phyloP scores from a whole-genome alignment of 2,797 vertebrate species.

The Mallotus villosus region DNA sequence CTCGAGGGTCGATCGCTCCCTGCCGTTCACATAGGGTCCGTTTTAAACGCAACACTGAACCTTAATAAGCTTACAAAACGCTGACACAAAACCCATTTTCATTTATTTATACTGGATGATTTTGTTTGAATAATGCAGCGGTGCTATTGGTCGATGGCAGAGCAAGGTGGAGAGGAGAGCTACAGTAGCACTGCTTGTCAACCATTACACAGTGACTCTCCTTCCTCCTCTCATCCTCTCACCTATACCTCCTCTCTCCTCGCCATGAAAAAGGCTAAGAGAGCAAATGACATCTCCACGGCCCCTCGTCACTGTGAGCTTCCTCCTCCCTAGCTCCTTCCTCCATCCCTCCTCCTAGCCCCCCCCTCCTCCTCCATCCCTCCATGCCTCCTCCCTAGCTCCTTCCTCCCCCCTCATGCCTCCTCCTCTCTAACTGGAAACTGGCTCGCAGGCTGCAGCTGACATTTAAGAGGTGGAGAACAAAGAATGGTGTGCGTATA shows the following conservation, averaged over 20 bases:
- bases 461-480: conserved; percentile 61
- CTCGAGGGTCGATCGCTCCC: background rate
- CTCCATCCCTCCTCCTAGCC: conserved; percentile 40
- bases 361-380: conserved; percentile 13
- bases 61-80: background rate
- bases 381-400: background rate
- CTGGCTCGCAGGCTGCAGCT: conserved; percentile 47
- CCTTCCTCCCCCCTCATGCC: too few species aligned
- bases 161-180: background rate
- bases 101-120: conserved; percentile 7
- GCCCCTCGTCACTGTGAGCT: conserved; percentile 48
- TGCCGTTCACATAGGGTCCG: background rate
- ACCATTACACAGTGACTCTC: background rate
- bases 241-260: conserved; percentile 32
- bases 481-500: conserved; percentile 32
- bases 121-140: conserved; percentile 10
- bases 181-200: conserved; percentile 2
- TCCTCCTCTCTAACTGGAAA: conserved; percentile 47
- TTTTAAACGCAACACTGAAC: background rate
- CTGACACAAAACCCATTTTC: conserved; percentile 1
- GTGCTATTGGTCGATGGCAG: background rate
- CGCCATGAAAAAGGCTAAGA: conserved; percentile 62
- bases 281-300: conserved; percentile 58
- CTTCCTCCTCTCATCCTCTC: conserved; percentile 10
- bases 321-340: conserved; percentile 39